Percentiles rank a stretch among this genome's conserved stretches.
Evolutionary conservation across 2,797 vertebrate genomes (phyloP).

Genomic region (Naso thynnoides): DNA sequence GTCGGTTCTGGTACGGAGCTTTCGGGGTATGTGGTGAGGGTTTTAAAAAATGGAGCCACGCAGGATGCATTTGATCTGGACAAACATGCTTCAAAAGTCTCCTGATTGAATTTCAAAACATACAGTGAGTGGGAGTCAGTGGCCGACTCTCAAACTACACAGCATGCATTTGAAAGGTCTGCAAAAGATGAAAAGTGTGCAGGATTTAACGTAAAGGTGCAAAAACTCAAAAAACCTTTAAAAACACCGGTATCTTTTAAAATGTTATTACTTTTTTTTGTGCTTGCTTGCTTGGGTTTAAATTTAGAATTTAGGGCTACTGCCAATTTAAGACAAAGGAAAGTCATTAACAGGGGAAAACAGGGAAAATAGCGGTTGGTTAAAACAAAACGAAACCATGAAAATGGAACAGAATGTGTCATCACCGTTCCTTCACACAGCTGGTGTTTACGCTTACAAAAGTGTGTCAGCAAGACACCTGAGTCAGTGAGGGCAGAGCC

Average conservation of each 20-base stretch:
- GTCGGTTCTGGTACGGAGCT: too few relatives aligned
- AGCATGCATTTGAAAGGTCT: not conserved
- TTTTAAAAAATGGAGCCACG: too few relatives aligned
- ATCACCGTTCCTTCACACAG: not conserved
- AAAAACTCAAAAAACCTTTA: not conserved
- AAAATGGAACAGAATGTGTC: not conserved
- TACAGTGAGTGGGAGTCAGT: not conserved
- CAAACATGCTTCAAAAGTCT: not conserved
- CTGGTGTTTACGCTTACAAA: not conserved
- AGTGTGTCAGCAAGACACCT: conserved; percentile 32
- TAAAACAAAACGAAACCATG: not conserved
- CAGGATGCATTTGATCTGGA: too few relatives aligned
- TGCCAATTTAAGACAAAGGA: not conserved
- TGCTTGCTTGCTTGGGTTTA: not conserved
- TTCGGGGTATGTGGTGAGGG: too few relatives aligned
- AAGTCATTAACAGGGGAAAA: not conserved
- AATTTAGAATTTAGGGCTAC: not conserved
- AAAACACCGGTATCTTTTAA: not conserved
- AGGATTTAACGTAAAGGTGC: too few relatives aligned
- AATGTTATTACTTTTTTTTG: not conserved
- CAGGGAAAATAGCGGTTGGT: too few relatives aligned
- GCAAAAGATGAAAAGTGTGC: not conserved
- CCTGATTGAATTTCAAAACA: not conserved
- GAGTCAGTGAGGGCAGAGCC: conserved; percentile 16
- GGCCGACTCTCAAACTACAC: not conserved